phyloP scores from a whole-genome alignment of 30 jellyfish, hydroid and myxozoan species.

The Aurelia sp. region DNA sequence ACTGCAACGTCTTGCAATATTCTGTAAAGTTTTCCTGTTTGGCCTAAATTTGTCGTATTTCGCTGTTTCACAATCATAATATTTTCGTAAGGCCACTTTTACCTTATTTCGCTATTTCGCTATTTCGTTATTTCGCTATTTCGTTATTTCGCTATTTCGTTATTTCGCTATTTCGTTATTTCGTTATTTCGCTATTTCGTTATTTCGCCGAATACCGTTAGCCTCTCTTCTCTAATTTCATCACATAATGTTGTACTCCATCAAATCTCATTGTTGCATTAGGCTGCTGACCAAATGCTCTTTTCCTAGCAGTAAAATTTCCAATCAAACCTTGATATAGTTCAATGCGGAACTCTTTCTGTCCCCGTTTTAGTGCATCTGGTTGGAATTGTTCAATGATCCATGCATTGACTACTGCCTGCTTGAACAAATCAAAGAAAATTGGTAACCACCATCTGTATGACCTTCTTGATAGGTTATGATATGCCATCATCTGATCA shows the following conservation, averaged over 20 bases:
- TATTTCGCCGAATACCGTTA: too few relatives aligned
- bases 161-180: too few relatives aligned
- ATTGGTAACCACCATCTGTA: constrained; percentile 44
- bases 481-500: constrained; percentile 35
- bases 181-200: too few relatives aligned
- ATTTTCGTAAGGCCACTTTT: too few relatives aligned
- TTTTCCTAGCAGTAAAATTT: constrained; percentile 10
- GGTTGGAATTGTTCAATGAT: constrained; percentile 5
- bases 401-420: constrained; percentile 30
- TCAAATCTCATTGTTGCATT: constrained; percentile 7
- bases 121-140: too few relatives aligned
- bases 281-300: constrained; percentile 29
- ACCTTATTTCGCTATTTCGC: too few relatives aligned
- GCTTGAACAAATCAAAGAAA: constrained; percentile 8
- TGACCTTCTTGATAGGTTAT: constrained; percentile 31
- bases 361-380: constrained; percentile 9
- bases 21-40: too few relatives aligned
- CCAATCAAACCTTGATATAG: constrained; percentile 12
- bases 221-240: too few relatives aligned
- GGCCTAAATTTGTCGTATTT: too few relatives aligned
- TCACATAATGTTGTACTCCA: constrained; percentile 15
- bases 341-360: not conserved
- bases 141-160: too few relatives aligned
- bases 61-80: too few relatives aligned
- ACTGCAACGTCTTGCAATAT: too few relatives aligned